Evolutionary conservation across 30 jellyfish, hydroid and myxozoan genomes (phyloP), one percentile per base, ranked within the genome.

Genomic region (Turritopsis rubra): DNA sequence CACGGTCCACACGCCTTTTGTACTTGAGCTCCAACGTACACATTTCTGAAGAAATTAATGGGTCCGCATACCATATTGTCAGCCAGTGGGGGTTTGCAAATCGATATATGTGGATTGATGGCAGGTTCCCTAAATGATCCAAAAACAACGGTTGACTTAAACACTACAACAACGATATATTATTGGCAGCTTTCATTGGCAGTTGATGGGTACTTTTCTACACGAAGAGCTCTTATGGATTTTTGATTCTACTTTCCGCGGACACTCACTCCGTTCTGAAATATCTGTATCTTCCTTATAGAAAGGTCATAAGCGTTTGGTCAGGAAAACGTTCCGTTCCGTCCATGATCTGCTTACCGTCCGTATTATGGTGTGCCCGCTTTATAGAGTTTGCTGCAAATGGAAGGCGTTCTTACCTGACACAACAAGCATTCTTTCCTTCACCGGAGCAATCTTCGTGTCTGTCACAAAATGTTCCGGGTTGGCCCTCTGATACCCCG

Each of bases 401-500:
- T 41, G 60, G 9, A 41, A 41, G 60, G 60, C 60, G 60, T 41
- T 41, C 20, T 1, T 19, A 91, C 97, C 97, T 91, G 75, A 91
- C 97, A 65, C 97, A 91, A 31, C 97, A 91, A 8, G 97, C 97
- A 8, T 90, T 88, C 75, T 91, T 91, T 75, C 97, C 97, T 84
- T 91, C 97, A 77, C 97, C 98, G 29, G 96, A 95, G 65, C 98
- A 91, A 72, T 91, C 98, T 85, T 91, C 96, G 65, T 91, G 98
- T 87, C 98, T 84, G 89, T 91, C 98, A 84, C 98, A 91, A 87
- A 91, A 91, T 53, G 98, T 91, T 79, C 98, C 98, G 8, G 96
- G 96, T 29, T 81, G 96, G 9, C 98, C 98, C 85, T 91, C 96
- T 17, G 98, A 65, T 29, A 87, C 96, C 41, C 98, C 98, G 26